A percentile compares a stretch with the other conserved stretches of the same genome.
These are phyloP conservation scores for Pseudonaja textilis DNA, from an alignment of 2,113 vertebrate genomes.

Conservation along the genomic window DNA sequence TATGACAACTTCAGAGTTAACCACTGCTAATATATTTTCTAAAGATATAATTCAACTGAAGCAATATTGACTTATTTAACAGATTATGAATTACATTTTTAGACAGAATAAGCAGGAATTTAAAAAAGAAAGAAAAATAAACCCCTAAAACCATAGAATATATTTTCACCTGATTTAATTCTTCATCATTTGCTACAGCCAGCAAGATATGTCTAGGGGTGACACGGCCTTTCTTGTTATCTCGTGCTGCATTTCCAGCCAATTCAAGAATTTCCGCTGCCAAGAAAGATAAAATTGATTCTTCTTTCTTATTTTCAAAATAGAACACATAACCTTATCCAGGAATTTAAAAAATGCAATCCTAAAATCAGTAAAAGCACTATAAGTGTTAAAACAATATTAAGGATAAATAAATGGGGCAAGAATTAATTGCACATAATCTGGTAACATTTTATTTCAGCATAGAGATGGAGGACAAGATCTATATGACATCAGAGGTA, in stretches of 20 bases:
- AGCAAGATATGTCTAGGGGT: conserved; percentile 95
- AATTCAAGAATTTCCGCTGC: conserved; percentile 96
- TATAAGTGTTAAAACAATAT: background rate
- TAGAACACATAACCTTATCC: background rate
- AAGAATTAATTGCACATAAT: background rate
- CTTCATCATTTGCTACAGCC: conserved; percentile 96
- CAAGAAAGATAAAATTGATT: conserved; percentile 41
- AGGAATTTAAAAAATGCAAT: background rate
- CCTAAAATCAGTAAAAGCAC: background rate
- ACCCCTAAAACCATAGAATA: conserved; percentile 21
- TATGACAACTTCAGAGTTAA: background rate
- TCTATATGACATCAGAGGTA: background rate
- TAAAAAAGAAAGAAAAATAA: background rate
- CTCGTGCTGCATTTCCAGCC: conserved; percentile 95
- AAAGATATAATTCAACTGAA: background rate
- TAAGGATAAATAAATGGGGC: background rate
- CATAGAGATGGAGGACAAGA: background rate
- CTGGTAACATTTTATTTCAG: background rate
- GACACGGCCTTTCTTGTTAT: conserved; percentile 98
- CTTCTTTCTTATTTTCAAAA: background rate
- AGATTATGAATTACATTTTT: conserved; percentile 46
- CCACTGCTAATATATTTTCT: background rate
- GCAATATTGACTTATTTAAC: conserved; percentile 21
- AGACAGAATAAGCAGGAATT: conserved; percentile 45
- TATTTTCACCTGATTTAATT: conserved; percentile 90